Base-by-base conservation (phyloP, 1,140 invertebrate species). In the Papilio polyxenes region DNA sequence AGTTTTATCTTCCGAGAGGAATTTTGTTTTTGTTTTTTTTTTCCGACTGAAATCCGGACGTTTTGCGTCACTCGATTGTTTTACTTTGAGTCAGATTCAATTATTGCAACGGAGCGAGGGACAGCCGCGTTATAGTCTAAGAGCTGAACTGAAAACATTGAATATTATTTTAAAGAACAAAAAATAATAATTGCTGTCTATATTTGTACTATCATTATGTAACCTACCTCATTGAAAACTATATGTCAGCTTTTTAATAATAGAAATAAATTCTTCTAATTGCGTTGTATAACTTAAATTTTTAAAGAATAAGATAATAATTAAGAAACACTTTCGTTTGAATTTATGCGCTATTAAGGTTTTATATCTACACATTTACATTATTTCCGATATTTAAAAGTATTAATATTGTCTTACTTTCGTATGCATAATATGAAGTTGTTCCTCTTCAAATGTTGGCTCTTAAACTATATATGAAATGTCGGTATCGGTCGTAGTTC, bases 11-110 rank as follows among this genome's bases (percentile, higher is more conserved):
- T 56, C n/a, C 75, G 6, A 40, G 49, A n/a, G n/a, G n/a, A 31
- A 31, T 31, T 31, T 1, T 0, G 0, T 31, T 10, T 11, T 10
- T 49, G 49, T n/a, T 77, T 77, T 49, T 20, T 6, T 31, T 13
- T 20, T 11, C 23, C 3, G 20, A 75, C 48, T 51, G n/a, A 77
- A 49, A 77, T 77, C 53, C 10, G 44, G 49, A 77, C 49, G 49
- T 77, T 77, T 77, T 51, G 23, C 49, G n/a, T 56, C 20, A 51
- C 23, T 53, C 75, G 49, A 77, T 77, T 77, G 75, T 77, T 77
- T 56, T 77, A 77, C n/a, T 77, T 77, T 77, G 75, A 80, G 80
- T 84, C 82, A 23, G 79, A 75, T 83, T 83, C 82, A 82, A 84
- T 84, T 84, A 84, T 81, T 65, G 82, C 82, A 83, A 13, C 76